Percentiles rank a stretch among this genome's conserved stretches.
These are phyloP conservation scores for Hirtodrosophila duncani DNA, from an alignment of 2,888 invertebrate genomes.

Conservation along the genomic window DNA sequence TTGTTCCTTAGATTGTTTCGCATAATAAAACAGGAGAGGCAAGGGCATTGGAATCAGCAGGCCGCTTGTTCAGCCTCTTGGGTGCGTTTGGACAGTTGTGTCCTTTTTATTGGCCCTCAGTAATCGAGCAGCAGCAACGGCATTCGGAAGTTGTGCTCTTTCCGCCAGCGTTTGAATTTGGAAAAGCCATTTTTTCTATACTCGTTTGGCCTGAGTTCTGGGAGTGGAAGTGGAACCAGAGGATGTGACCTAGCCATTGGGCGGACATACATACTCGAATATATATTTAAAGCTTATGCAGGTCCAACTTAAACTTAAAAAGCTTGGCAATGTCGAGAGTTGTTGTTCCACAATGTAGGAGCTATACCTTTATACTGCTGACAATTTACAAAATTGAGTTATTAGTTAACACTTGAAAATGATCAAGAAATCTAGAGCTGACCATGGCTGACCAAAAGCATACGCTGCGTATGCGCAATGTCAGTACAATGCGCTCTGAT, in stretches of 20 bases:
- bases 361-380: too few relatives aligned
- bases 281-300: too few relatives aligned
- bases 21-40: conserved; percentile 64
- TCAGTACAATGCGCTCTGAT: conserved; percentile 48
- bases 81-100: conserved; percentile 68
- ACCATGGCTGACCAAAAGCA: not conserved
- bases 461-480: conserved; percentile 51
- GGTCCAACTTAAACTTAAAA: too few relatives aligned
- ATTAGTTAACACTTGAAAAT: too few relatives aligned
- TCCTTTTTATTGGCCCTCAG: conserved; percentile 70
- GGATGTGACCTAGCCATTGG: too few relatives aligned
- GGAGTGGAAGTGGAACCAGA: too few relatives aligned
- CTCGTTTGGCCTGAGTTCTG: too few relatives aligned
- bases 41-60: conserved; percentile 3
- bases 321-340: too few relatives aligned
- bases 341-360: too few relatives aligned
- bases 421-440: too few relatives aligned
- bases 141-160: conserved; percentile 62
- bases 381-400: too few relatives aligned
- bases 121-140: conserved; percentile 35
- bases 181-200: conserved; percentile 59
- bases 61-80: conserved; percentile 39
- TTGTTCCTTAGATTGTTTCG: conserved; percentile 66
- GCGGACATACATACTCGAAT: too few relatives aligned
- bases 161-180: conserved; percentile 63